Percentiles rank a stretch among this genome's conserved stretches.
These are phyloP conservation scores for Laothoe populi DNA, from an alignment of 2,888 invertebrate species.

Conservation along the genomic window DNA sequence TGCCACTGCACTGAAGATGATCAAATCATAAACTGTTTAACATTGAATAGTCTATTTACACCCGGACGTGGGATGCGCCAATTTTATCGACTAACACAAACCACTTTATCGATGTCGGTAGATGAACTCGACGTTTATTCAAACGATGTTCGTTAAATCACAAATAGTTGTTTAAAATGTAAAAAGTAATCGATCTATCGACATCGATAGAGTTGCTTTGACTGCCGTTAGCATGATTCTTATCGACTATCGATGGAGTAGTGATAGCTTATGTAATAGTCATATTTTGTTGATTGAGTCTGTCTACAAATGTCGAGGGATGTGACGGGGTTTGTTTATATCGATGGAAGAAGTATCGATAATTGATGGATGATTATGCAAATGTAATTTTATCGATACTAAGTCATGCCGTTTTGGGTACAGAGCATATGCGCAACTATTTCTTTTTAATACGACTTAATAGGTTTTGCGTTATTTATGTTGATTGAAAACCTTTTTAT, in stretches of 20 bases:
- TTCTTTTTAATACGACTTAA: constrained; percentile 1
- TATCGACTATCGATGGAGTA: constrained; percentile 33
- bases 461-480: constrained; percentile 7
- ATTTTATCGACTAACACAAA: background rate
- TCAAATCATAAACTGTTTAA: constrained; percentile 43
- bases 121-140: constrained; percentile 10
- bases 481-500: background rate
- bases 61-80: constrained; percentile 8
- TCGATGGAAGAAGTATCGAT: constrained; percentile 12
- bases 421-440: constrained; percentile 11
- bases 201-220: constrained; percentile 32
- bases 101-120: constrained; percentile 17
- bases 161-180: constrained; percentile 23
- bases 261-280: constrained; percentile 25
- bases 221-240: constrained; percentile 38
- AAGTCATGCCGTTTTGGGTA: constrained; percentile 15
- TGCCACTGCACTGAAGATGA: constrained; percentile 39
- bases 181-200: constrained; percentile 33
- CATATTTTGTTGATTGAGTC: constrained; percentile 20
- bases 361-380: constrained; percentile 1
- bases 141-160: constrained; percentile 22
- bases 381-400: constrained; percentile 12
- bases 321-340: constrained; percentile 11
- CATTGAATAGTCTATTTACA: constrained; percentile 45
- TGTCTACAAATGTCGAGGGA: constrained; percentile 24